phyloP scores from a whole-genome alignment of 2,113 vertebrate genomes.

The Seriola quinqueradiata region DNA sequence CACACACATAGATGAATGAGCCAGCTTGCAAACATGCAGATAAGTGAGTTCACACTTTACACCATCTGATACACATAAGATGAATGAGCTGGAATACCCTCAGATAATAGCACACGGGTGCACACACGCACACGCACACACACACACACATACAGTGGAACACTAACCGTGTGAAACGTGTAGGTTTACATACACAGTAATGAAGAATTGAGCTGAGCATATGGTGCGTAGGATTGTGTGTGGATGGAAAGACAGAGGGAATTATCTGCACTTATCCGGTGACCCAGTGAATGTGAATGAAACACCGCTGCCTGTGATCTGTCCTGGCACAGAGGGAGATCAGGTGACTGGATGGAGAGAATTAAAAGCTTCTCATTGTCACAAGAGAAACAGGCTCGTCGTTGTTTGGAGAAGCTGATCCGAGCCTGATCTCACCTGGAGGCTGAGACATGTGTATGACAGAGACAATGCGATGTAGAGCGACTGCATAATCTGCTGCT shows the following conservation, averaged over 20 bases:
- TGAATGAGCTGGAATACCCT: constrained; percentile 13
- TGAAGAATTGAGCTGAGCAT: constrained; percentile 53
- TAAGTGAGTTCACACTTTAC: constrained; percentile 14
- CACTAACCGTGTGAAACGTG: not conserved
- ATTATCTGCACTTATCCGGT: constrained; percentile 45
- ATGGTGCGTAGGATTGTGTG: constrained; percentile 37
- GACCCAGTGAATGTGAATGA: constrained; percentile 48
- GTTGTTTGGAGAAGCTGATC: constrained; percentile 30
- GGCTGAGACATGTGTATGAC: not conserved
- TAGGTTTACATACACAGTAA: constrained; percentile 11
- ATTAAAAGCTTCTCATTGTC: constrained; percentile 53
- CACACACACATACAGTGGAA: not conserved
- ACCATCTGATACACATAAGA: constrained; percentile 17
- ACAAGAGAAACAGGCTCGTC: constrained; percentile 32
- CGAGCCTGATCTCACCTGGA: constrained; percentile 3
- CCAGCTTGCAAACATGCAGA: constrained; percentile 13
- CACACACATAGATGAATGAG: constrained; percentile 15
- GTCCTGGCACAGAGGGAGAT: constrained; percentile 32
- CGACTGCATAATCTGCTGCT: constrained; percentile 9
- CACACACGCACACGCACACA: not conserved
- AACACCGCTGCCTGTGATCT: constrained; percentile 46
- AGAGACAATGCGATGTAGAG: not conserved
- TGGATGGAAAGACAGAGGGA: constrained; percentile 21
- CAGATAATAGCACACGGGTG: not conserved
- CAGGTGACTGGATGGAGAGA: constrained; percentile 53